Evolutionary conservation across 1,140 invertebrate species (phyloP).

Genomic region (Elymnias hypermnestra): DNA sequence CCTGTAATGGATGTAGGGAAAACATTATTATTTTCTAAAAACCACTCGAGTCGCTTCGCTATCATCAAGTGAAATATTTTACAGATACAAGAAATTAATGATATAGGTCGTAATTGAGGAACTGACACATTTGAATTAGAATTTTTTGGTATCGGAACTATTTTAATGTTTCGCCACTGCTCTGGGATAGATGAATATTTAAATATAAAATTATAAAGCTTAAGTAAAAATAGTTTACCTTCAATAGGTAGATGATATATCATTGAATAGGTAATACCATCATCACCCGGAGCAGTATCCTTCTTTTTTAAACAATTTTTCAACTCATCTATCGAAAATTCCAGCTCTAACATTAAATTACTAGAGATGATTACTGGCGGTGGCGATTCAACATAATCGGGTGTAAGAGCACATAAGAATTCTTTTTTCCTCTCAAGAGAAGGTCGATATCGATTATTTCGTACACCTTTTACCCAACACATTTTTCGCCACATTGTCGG

Average conservation of each 20-base stretch:
- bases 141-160: slow-evolving; percentile 10
- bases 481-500: slow-evolving; percentile 16
- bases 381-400: neutral
- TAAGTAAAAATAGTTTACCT: slow-evolving; percentile 10
- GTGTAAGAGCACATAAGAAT: neutral
- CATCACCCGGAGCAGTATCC: slow-evolving; percentile 29
- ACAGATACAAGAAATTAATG: slow-evolving; percentile 29
- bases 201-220: slow-evolving; percentile 8
- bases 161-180: slow-evolving; percentile 9
- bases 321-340: slow-evolving; percentile 23
- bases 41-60: slow-evolving; percentile 27
- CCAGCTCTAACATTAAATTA: slow-evolving; percentile 1
- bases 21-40: slow-evolving; percentile 25
- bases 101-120: slow-evolving; percentile 25
- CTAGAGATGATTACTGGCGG: neutral
- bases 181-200: neutral
- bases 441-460: neutral
- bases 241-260: slow-evolving; percentile 21
- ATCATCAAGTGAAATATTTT: slow-evolving; percentile 35
- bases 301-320: slow-evolving; percentile 27
- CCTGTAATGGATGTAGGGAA: slow-evolving; percentile 22
- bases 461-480: slow-evolving; percentile 17
- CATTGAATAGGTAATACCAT: slow-evolving; percentile 32
- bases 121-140: neutral
- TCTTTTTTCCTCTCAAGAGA: neutral